A percentile compares a stretch with the other conserved stretches of the same genome.
These are phyloP conservation scores for Myotis yumanensis DNA, from an alignment of 2,113 vertebrate genomes.

Conservation along the genomic window DNA sequence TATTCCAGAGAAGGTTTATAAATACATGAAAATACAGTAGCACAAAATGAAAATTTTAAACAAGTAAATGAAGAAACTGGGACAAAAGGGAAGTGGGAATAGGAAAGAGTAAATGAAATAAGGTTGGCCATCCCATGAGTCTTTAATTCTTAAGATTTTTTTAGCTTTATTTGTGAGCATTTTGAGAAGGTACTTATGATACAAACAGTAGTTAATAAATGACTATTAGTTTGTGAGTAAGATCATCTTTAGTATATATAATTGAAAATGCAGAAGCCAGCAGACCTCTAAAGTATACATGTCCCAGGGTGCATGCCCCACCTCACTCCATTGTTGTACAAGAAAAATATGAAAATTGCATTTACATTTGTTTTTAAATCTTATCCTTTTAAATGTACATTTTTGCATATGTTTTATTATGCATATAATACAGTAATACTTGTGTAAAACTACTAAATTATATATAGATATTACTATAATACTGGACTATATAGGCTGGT, in stretches of 20 bases:
- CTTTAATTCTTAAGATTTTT: conserved; percentile 16
- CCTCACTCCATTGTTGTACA: background rate
- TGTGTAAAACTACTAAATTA: background rate
- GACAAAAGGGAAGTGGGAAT: background rate
- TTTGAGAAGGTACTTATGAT: conserved; percentile 47
- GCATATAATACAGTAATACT: background rate
- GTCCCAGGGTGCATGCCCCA: background rate
- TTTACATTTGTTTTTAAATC: background rate
- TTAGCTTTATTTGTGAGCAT: conserved; percentile 39
- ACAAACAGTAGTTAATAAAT: conserved; percentile 13
- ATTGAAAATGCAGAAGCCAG: background rate
- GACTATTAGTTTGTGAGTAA: background rate
- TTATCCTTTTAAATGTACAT: background rate
- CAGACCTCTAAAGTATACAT: background rate
- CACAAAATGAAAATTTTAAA: background rate
- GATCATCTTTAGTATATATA: background rate
- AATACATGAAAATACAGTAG: background rate
- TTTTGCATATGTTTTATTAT: conserved; percentile 21
- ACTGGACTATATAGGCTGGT: background rate
- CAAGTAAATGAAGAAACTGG: conserved; percentile 1
- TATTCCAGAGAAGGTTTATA: background rate
- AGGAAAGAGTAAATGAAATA: conserved; percentile 10
- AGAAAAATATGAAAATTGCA: conserved; percentile 9
- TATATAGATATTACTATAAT: background rate
- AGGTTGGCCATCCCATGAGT: background rate